Evolutionary conservation across 2,797 vertebrate genomes (phyloP).

Genomic region (Arvicola amphibius): DNA sequence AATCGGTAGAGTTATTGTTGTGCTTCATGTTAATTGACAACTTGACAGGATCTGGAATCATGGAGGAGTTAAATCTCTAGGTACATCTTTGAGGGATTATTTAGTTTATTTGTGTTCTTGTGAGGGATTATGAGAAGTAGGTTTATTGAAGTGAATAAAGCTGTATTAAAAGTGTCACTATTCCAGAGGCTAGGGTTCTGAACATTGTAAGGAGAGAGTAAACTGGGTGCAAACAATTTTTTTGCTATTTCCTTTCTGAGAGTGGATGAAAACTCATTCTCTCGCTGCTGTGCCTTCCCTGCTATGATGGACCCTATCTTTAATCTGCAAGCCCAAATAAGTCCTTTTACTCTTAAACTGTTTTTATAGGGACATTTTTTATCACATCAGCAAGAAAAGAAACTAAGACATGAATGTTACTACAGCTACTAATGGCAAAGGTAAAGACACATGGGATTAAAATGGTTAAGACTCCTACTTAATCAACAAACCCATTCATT

Average conservation of each 20-base stretch:
- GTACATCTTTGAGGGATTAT: neutral
- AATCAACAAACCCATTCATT: neutral
- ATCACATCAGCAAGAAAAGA: neutral
- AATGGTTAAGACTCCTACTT: conserved; percentile 14
- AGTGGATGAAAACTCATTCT: neutral
- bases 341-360: neutral
- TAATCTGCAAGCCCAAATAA: neutral
- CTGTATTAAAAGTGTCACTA: neutral
- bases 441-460: neutral
- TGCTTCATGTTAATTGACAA: neutral
- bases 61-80: neutral
- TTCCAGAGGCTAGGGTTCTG: neutral
- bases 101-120: neutral
- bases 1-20: neutral
- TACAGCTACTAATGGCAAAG: neutral
- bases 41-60: neutral
- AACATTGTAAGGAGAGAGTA: neutral
- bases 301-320: neutral
- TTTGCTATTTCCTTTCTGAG: neutral
- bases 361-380: neutral
- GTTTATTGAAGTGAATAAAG: neutral
- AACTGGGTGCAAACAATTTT: neutral
- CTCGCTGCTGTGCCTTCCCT: neutral
- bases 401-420: neutral
- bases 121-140: neutral